Percentiles rank a stretch among this genome's conserved stretches.
Evolutionary conservation across 2,113 vertebrate genomes (phyloP).

Genomic region (Conger conger): DNA sequence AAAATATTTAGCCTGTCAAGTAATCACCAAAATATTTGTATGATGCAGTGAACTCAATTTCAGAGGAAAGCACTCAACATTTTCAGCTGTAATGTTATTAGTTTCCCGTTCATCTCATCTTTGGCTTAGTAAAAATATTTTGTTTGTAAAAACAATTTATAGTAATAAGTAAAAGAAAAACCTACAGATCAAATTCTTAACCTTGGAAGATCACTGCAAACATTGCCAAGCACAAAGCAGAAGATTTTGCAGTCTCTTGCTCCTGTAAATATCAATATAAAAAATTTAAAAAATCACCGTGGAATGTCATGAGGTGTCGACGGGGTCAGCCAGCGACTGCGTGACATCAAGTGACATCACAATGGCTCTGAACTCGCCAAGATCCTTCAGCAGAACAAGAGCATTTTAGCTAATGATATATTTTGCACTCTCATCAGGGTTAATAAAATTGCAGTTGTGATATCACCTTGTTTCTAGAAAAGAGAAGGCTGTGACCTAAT

Average conservation of each 20-base stretch:
- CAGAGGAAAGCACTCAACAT: background rate
- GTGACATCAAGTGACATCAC: background rate
- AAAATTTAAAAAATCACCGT: background rate
- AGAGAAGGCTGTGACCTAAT: too few relatives aligned
- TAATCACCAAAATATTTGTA: background rate
- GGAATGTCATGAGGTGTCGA: background rate
- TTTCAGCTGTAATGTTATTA: background rate
- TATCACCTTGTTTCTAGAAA: too few relatives aligned
- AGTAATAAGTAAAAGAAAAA: background rate
- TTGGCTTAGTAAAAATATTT: background rate
- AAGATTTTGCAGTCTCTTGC: background rate
- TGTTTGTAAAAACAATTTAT: background rate
- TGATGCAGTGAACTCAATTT: background rate
- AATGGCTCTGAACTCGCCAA: background rate
- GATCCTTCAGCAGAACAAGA: too few relatives aligned
- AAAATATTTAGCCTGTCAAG: background rate
- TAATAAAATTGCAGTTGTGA: too few relatives aligned
- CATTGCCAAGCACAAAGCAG: background rate
- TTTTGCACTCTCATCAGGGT: too few relatives aligned
- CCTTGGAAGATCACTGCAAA: background rate
- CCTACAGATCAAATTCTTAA: background rate
- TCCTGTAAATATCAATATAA: background rate
- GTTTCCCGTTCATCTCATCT: background rate
- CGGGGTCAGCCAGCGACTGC: background rate
- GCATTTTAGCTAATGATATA: too few relatives aligned